Evolutionary conservation across 92 coral and sea anemone species (phyloP).

Genomic region (Desmophyllum pertusum): DNA sequence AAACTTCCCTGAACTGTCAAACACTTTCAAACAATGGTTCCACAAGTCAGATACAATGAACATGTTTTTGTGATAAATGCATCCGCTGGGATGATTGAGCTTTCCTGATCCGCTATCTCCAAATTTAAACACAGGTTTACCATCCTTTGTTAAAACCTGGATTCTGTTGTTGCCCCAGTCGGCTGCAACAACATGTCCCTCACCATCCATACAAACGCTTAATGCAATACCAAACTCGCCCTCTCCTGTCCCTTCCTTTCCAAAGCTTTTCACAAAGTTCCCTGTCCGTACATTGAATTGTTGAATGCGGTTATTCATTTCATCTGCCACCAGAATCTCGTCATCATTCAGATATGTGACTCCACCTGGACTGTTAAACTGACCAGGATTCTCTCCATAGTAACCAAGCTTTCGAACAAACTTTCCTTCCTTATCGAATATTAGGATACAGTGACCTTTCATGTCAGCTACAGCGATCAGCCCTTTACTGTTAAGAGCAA

Average conservation of each 20-base stretch:
- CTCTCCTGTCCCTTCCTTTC: slow-evolving; percentile 4
- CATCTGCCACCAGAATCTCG: slow-evolving; percentile 36
- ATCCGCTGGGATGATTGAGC: too few species aligned
- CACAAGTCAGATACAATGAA: neutral
- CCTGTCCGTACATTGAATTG: slow-evolving; percentile 32
- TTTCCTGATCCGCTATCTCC: too few species aligned
- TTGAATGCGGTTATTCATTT: slow-evolving; percentile 16
- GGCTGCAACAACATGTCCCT: slow-evolving; percentile 27
- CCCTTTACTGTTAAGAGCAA: slow-evolving; percentile 15
- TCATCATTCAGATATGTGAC: slow-evolving; percentile 31
- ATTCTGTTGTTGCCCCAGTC: slow-evolving; percentile 13
- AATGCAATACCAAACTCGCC: slow-evolving; percentile 13
- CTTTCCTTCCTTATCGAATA: too few species aligned
- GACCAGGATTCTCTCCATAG: slow-evolving; percentile 10
- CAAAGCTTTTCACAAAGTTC: slow-evolving; percentile 32
- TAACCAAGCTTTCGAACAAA: too few species aligned
- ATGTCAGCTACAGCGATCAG: slow-evolving; percentile 9
- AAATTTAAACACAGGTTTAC: too few species aligned
- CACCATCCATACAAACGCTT: slow-evolving; percentile 28
- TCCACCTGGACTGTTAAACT: neutral
- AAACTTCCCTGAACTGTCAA: too few species aligned
- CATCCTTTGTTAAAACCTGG: slow-evolving; percentile 42
- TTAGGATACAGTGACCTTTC: neutral
- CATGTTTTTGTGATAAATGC: too few species aligned
- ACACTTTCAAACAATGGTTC: neutral